Evolutionary conservation across 92 coral and sea anemone genomes (phyloP).

Genomic region (Actinernus sp.): DNA sequence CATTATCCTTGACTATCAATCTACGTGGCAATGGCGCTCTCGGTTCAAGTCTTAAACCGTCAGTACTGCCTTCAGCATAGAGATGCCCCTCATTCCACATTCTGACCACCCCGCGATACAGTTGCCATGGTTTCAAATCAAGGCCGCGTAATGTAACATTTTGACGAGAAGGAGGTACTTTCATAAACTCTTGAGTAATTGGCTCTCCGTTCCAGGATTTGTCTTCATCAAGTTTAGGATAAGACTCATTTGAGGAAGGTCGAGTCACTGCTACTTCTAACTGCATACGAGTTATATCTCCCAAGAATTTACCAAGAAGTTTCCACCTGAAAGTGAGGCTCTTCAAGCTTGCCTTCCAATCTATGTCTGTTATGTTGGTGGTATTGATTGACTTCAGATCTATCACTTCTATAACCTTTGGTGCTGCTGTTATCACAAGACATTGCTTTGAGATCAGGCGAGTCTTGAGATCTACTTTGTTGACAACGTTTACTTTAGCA

Average conservation of each 20-base stretch:
- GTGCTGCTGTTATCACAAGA: conserved; percentile 61
- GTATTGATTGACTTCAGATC: conserved; percentile 33
- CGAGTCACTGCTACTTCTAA: conserved; percentile 81
- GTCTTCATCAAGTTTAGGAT: conserved; percentile 38
- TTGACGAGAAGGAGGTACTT: conserved; percentile 63
- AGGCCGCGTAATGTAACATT: conserved; percentile 70
- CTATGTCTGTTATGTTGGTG: conserved; percentile 68
- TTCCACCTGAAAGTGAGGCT: conserved; percentile 80
- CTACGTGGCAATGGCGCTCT: conserved; percentile 70
- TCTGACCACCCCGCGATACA: conserved; percentile 82
- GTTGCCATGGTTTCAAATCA: conserved; percentile 65
- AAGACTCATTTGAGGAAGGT: conserved; percentile 58
- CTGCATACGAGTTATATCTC: conserved; percentile 80
- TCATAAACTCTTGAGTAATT: conserved; percentile 71
- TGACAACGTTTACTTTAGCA: conserved; percentile 74
- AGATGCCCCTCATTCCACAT: conserved; percentile 80
- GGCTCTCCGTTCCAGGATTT: conserved; percentile 92
- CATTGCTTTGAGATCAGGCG: conserved; percentile 46
- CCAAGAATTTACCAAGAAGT: conserved; percentile 53
- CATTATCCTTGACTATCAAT: conserved; percentile 60
- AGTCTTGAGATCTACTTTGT: conserved; percentile 73
- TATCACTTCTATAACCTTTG: conserved; percentile 62
- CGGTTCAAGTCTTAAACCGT: conserved; percentile 85
- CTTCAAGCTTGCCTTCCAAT: conserved; percentile 84
- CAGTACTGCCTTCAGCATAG: conserved; percentile 73